phyloP scores from a whole-genome alignment of 2,113 vertebrate species.

The Oncorhynchus clarkii region DNA sequence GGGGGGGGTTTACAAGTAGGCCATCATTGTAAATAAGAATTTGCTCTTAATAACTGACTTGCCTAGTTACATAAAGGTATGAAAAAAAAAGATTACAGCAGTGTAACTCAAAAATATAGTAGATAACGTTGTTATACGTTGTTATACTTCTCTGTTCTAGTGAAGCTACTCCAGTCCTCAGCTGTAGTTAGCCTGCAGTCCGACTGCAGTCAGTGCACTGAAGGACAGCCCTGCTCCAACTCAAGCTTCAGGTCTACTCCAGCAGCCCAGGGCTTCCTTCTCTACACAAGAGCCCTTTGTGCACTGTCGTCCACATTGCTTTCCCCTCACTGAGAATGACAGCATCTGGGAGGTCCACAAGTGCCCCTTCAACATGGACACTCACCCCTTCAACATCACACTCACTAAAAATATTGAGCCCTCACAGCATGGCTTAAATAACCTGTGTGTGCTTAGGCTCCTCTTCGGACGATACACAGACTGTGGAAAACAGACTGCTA shows the following conservation, averaged over 20 bases:
- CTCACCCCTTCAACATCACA: conserved; percentile 18
- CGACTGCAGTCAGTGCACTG: not conserved
- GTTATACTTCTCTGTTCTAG: not conserved
- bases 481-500: not conserved
- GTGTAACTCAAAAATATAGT: not conserved
- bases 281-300: conserved; percentile 76
- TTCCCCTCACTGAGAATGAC: conserved; percentile 72
- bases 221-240: conserved; percentile 64
- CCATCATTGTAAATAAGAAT: no score
- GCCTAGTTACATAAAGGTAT: no score
- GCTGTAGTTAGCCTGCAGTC: not conserved
- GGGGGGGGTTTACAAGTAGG: no score
- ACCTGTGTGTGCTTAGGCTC: not conserved
- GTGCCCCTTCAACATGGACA: conserved; percentile 21
- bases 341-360: conserved; percentile 55
- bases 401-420: conserved; percentile 4
- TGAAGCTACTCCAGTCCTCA: not conserved
- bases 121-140: not conserved
- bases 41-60: no score
- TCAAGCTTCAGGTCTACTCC: conserved; percentile 60
- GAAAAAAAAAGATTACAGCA: no score
- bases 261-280: conserved; percentile 61
- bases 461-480: conserved; percentile 1
- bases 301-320: conserved; percentile 62
- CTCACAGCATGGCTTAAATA: not conserved